Evolutionary conservation across 1,140 invertebrate species (phyloP).

Genomic region (Daktulosphaira vitifoliae): DNA sequence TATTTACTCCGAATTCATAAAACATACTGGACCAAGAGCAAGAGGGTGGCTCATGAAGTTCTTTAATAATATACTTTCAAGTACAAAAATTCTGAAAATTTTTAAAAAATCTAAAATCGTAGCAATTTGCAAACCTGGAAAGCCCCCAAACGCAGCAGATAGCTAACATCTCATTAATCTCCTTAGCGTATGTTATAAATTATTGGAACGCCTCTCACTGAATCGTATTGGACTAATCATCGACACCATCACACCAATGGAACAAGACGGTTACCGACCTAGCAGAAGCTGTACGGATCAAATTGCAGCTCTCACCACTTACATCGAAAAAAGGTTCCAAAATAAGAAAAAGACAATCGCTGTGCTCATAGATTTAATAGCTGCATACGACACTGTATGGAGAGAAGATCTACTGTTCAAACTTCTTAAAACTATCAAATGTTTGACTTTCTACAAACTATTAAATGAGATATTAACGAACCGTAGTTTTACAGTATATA

Average conservation of each 20-base stretch:
- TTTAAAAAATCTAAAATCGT: slow-evolving; percentile 33
- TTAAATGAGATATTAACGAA: slow-evolving; percentile 23
- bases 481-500: slow-evolving; percentile 22
- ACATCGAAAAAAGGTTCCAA: slow-evolving; percentile 35
- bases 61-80: slow-evolving; percentile 19
- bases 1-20: slow-evolving; percentile 25
- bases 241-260: slow-evolving; percentile 4
- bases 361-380: slow-evolving; percentile 25
- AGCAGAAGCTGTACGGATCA: slow-evolving; percentile 28
- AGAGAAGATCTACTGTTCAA: slow-evolving; percentile 21
- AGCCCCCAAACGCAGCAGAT: slow-evolving; percentile 29
- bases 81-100: slow-evolving; percentile 12
- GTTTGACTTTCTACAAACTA: background rate
- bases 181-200: slow-evolving; percentile 28
- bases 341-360: slow-evolving; percentile 20
- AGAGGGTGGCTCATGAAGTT: slow-evolving; percentile 17
- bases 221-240: slow-evolving; percentile 32
- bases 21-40: slow-evolving; percentile 11
- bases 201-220: slow-evolving; percentile 28
- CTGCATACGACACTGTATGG: slow-evolving; percentile 35
- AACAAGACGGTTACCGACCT: slow-evolving; percentile 31
- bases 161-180: slow-evolving; percentile 32
- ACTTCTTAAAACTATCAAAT: slow-evolving; percentile 14
- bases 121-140: slow-evolving; percentile 34
- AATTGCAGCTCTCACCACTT: slow-evolving; percentile 32